Base-by-base conservation (phyloP, 2,797 vertebrate species). In the Rachycentron canadum region DNA sequence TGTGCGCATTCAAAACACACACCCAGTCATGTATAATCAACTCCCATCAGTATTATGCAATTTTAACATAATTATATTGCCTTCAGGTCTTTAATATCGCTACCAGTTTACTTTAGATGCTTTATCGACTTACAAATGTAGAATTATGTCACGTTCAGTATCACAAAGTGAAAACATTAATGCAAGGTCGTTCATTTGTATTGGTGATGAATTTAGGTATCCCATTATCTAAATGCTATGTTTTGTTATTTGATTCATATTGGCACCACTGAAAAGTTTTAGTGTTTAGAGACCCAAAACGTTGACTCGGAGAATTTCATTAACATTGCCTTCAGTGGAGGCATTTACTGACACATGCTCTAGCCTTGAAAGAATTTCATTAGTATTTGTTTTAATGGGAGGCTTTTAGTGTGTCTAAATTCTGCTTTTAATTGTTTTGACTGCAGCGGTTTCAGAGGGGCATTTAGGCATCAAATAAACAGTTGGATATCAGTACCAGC, bases 301-400 rank as follows among this genome's bases (percentile, higher is more conserved):
- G 71, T 76, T 73, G 28, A 71, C 71, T 62, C 3, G 14, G 9
- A 53, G 34, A 57, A 63, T 76, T 74, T 61, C 53, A 81, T 88
- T 73, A 73, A 38, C 56, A 28, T 68, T 56, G 16, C 25, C 65
- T 77, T 76, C 4, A 0, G 49, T 34, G 5, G 25, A 57, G 30
- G 25, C 32, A 0, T 67, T 85, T 34, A 23, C 58, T 59, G 68
- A 76, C 41, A 69, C 43, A 58, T 43, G 34, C 53, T 73, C 28
- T 14, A 32, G 63, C 30, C 50, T 76, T 76, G 45, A 73, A 76
- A 73, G 43, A 52, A 72, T 81, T 79, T 81, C 36, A 70, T 84
- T 82, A 69, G 73, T 45, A 57, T 84, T 84, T 0, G 17, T 77
- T 82, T 71, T 82, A 77, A 80, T 80, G 67, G 45, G 50, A 3